A percentile compares a stretch with the other conserved stretches of the same genome.
These are phyloP conservation scores for Trogon melanurus DNA, from an alignment of 2,113 vertebrate species.

Conservation along the genomic window DNA sequence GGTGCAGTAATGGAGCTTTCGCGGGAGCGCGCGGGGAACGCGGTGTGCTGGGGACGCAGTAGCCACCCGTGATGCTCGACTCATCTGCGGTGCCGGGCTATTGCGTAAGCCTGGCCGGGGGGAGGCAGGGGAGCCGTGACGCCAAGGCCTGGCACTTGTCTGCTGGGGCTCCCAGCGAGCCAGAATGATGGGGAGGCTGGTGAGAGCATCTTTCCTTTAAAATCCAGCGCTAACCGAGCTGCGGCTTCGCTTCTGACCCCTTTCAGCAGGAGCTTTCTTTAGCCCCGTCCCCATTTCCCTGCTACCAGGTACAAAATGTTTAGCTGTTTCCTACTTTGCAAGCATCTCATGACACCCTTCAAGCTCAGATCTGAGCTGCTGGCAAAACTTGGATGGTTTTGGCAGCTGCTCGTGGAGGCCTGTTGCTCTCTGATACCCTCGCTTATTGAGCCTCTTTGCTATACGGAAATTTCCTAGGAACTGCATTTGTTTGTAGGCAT, in stretches of 20 bases:
- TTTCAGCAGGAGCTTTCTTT: neutral
- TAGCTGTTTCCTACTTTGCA: neutral
- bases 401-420: accelerated
- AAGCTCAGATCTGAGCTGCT: accelerated
- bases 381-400: neutral
- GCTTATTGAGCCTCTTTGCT: neutral
- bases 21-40: neutral
- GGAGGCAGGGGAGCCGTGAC: neutral
- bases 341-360: neutral
- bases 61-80: neutral
- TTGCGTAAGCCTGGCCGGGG: neutral
- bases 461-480: neutral
- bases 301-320: neutral
- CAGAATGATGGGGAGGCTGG: neutral
- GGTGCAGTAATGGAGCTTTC: neutral
- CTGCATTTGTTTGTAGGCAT: neutral
- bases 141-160: neutral
- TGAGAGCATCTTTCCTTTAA: neutral
- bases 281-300: neutral
- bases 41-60: neutral
- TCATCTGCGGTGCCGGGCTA: accelerated
- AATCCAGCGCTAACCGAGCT: accelerated
- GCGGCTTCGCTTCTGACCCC: neutral
- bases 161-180: accelerated
- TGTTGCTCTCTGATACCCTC: neutral